These are phyloP conservation scores for Drosophila grimshawi DNA, from an alignment of 1,140 invertebrate species.

Conservation along the genomic window DNA sequence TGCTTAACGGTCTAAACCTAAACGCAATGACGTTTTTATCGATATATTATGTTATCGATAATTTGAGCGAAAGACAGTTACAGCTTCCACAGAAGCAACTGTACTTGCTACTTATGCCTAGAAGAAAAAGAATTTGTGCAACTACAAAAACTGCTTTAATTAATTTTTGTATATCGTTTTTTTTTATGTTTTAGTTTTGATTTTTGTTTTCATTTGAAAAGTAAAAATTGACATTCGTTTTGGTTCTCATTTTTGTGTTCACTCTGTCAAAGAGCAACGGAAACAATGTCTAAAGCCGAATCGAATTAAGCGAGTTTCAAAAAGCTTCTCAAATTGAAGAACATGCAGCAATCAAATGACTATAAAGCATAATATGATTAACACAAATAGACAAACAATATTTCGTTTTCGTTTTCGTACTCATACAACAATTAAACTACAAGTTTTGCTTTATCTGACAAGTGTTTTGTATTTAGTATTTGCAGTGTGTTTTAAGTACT, in stretches of 20 bases:
- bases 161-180: neutral
- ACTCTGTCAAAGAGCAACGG: neutral
- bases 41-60: conserved; percentile 43
- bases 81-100: conserved; percentile 23
- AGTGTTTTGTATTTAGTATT: conserved; percentile 64
- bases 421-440: conserved; percentile 76
- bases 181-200: conserved; percentile 5
- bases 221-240: conserved; percentile 80
- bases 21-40: conserved; percentile 23
- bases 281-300: conserved; percentile 29
- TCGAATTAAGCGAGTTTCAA: conserved; percentile 48
- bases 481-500: conserved; percentile 34
- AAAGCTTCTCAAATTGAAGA: conserved; percentile 43
- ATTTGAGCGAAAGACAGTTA: conserved; percentile 30
- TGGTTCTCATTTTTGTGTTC: conserved; percentile 34
- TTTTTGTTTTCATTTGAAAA: conserved; percentile 27
- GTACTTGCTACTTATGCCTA: conserved; percentile 48
- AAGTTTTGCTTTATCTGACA: conserved; percentile 68
- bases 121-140: conserved; percentile 37
- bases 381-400: conserved; percentile 19
- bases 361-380: conserved; percentile 41
- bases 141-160: conserved; percentile 43
- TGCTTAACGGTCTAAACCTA: conserved; percentile 54
- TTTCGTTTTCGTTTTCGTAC: conserved; percentile 26
- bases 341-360: conserved; percentile 56